Conservation (phyloP, 2,113 vertebrate genomes). For the Atherinomorus stipes region DNA sequence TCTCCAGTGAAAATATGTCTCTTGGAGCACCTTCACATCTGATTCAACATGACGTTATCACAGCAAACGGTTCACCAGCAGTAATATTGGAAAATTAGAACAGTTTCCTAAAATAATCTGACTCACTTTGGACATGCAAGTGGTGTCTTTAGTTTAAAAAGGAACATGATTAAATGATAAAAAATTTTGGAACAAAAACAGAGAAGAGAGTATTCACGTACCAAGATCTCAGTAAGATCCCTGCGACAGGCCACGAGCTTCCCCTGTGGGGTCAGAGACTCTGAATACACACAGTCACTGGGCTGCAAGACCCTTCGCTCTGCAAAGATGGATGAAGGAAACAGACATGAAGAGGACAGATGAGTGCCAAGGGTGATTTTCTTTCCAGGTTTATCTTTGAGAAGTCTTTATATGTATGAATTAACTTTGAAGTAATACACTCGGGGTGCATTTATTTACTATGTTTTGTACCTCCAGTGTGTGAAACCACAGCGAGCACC, state of each 20-base stretch:
- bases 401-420: background rate
- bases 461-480: conserved; percentile 85
- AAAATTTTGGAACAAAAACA: background rate
- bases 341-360: background rate
- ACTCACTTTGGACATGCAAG: no score
- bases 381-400: background rate
- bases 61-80: no score
- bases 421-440: background rate
- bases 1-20: no score
- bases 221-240: conserved; percentile 91
- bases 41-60: no score
- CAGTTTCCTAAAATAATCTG: no score
- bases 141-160: background rate
- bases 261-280: conserved; percentile 88
- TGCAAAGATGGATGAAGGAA: conserved; percentile 60
- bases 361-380: background rate
- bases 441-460: background rate
- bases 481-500: conserved; percentile 85
- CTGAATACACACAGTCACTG: conserved; percentile 90
- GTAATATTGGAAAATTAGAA: no score
- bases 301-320: conserved; percentile 91
- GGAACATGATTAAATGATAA: background rate
- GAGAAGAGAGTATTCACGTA: conserved; percentile 61
- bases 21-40: no score
- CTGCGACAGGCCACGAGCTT: conserved; percentile 91